Conservation (phyloP, 2,797 vertebrate genomes). For the Acomys russatus region DNA sequence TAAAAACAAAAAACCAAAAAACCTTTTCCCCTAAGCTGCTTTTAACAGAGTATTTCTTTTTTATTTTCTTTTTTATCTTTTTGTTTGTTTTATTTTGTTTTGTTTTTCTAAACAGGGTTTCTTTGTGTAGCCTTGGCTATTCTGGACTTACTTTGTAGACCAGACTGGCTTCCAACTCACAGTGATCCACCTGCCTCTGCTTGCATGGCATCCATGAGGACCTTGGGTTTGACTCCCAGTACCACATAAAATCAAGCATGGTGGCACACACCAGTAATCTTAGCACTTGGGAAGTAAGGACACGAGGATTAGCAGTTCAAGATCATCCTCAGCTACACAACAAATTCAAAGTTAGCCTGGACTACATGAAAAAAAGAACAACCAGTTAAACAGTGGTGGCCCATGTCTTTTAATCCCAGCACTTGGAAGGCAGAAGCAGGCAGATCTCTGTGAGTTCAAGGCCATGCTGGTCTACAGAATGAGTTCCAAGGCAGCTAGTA, state of each 20-base stretch:
- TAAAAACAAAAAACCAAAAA: background rate
- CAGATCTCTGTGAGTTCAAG: no score
- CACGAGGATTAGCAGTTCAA: background rate
- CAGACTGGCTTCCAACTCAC: no score
- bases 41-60: background rate
- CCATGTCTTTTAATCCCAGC: no score
- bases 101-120: no score
- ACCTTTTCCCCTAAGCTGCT: background rate
- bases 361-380: background rate
- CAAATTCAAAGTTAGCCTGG: background rate
- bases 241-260: background rate
- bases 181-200: no score
- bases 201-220: background rate
- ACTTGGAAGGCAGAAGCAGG: no score
- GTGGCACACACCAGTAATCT: background rate
- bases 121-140: no score
- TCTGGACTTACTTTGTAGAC: no score
- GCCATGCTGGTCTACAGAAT: no score
- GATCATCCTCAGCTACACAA: background rate
- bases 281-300: background rate
- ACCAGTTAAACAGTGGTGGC: background rate
- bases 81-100: no score
- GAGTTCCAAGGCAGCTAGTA: no score
- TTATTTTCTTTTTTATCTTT: no score
- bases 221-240: background rate